Conservation (phyloP, 2,888 invertebrate genomes). For the Amblyjoppa fuscipennis region DNA sequence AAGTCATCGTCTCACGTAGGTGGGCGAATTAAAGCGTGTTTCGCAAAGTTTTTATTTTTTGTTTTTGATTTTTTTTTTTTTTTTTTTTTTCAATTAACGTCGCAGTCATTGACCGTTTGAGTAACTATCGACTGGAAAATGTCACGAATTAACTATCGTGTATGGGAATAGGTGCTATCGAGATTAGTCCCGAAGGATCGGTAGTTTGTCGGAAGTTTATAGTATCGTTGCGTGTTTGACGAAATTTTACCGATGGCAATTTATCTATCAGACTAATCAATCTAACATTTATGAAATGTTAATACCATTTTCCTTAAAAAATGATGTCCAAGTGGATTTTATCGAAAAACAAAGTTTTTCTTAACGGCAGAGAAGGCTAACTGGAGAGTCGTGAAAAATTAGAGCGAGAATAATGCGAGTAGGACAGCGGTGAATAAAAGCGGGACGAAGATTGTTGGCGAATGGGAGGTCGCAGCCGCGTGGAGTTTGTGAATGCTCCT, state of each 20-base stretch:
- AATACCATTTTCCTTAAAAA: background rate
- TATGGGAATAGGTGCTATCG: background rate
- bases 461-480: constrained; percentile 45
- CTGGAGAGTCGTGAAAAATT: background rate
- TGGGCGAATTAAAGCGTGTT: constrained; percentile 23
- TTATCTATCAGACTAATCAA: too few relatives aligned
- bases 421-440: constrained; percentile 51
- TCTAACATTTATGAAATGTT: background rate
- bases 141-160: background rate
- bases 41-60: constrained; percentile 1
- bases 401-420: constrained; percentile 14
- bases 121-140: background rate
- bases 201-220: background rate
- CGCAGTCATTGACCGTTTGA: constrained; percentile 7
- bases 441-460: constrained; percentile 57
- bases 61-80: background rate
- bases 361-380: background rate
- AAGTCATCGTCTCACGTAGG: constrained; percentile 5
- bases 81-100: background rate
- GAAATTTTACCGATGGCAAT: too few relatives aligned
- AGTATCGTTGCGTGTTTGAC: background rate
- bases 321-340: too few relatives aligned
- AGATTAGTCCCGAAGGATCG: background rate
- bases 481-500: constrained; percentile 29
- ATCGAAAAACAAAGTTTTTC: constrained; percentile 16